Evolutionary conservation across 2,797 vertebrate genomes (phyloP).

Genomic region (Serranus cabrilla): DNA sequence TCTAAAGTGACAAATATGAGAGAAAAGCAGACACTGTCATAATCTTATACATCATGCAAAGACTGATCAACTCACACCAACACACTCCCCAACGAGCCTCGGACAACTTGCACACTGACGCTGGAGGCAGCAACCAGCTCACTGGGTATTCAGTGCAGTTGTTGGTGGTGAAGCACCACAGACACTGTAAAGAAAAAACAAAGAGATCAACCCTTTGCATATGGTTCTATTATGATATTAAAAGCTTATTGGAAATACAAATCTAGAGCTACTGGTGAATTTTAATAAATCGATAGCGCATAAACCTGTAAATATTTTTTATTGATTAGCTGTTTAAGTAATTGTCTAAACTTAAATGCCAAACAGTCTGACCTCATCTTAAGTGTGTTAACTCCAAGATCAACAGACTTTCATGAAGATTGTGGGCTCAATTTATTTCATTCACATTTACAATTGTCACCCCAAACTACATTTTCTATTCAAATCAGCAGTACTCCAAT

Average conservation of each 20-base stretch:
- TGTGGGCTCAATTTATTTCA: background rate
- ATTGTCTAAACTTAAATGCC: too few relatives aligned
- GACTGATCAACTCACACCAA: slow-evolving; percentile 85
- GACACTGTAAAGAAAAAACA: slow-evolving; percentile 83
- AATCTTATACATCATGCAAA: background rate
- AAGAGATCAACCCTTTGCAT: slow-evolving; percentile 5
- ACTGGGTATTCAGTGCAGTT: slow-evolving; percentile 91
- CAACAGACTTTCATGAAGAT: background rate
- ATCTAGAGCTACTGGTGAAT: background rate
- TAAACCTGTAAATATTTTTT: background rate
- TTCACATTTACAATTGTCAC: background rate
- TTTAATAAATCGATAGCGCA: background rate
- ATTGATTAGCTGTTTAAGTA: too few relatives aligned
- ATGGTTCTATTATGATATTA: background rate
- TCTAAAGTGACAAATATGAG: background rate
- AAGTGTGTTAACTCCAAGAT: background rate
- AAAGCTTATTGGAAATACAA: accelerated
- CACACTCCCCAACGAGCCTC: slow-evolving; percentile 92
- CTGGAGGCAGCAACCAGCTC: slow-evolving; percentile 86
- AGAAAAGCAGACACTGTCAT: background rate
- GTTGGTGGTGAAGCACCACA: slow-evolving; percentile 90
- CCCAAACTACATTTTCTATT: too few relatives aligned
- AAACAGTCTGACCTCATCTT: too few relatives aligned
- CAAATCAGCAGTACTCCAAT: background rate
- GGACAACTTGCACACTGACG: slow-evolving; percentile 85